Percentiles rank a stretch among this genome's conserved stretches.
These are phyloP conservation scores for Alcis repandata DNA, from an alignment of 2,888 invertebrate genomes.

Conservation along the genomic window DNA sequence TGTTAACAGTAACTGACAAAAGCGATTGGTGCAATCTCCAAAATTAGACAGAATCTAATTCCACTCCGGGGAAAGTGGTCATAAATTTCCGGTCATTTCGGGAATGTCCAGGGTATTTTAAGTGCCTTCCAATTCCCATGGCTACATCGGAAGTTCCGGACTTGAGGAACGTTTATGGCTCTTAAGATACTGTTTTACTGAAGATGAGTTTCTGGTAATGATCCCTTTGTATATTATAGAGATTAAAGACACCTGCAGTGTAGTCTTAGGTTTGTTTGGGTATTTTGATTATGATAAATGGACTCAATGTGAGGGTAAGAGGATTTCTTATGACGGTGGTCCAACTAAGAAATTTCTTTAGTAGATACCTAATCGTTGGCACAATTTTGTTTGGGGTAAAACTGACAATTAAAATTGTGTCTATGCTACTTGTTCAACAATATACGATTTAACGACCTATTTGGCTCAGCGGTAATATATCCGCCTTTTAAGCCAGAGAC, in stretches of 20 bases:
- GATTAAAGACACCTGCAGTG: slow-evolving; percentile 32
- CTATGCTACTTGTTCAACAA: too few species aligned
- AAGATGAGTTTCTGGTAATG: slow-evolving; percentile 22
- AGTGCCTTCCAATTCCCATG: slow-evolving; percentile 55
- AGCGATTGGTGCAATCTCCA: slow-evolving; percentile 54
- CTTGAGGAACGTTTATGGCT: slow-evolving; percentile 46
- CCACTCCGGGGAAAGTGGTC: slow-evolving; percentile 64
- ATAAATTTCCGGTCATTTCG: slow-evolving; percentile 69
- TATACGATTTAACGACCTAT: too few species aligned
- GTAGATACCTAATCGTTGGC: too few species aligned
- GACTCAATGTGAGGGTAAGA: neutral
- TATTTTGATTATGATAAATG: neutral
- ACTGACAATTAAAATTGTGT: too few species aligned
- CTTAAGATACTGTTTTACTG: slow-evolving; percentile 27
- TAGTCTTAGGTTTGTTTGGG: slow-evolving; percentile 2
- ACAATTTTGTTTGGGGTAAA: too few species aligned
- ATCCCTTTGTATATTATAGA: slow-evolving; percentile 23
- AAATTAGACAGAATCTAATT: slow-evolving; percentile 61
- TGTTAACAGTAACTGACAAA: slow-evolving; percentile 33
- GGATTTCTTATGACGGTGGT: neutral
- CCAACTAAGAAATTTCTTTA: neutral
- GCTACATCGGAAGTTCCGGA: slow-evolving; percentile 52
- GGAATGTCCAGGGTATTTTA: slow-evolving; percentile 56
- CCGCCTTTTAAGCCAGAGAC: too few species aligned
- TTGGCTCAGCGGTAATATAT: too few species aligned